These are phyloP conservation scores for Metopia argyrocephala DNA, from an alignment of 2,888 invertebrate genomes.

Conservation along the genomic window DNA sequence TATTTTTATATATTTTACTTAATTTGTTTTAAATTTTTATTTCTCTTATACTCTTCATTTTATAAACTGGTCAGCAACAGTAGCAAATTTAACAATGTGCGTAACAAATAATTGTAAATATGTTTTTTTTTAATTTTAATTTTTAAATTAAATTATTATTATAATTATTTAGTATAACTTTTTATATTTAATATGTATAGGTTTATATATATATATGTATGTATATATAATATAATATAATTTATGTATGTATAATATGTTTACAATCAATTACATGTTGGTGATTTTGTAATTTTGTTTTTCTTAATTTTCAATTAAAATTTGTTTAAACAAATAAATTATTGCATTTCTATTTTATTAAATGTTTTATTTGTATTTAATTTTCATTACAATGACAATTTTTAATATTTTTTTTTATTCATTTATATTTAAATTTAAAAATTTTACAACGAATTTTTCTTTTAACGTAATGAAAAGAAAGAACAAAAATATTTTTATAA, in stretches of 20 bases:
- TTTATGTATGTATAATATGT: slow-evolving; percentile 64
- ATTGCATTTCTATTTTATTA: slow-evolving; percentile 64
- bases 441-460: slow-evolving; percentile 72
- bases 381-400: slow-evolving; percentile 65
- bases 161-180: slow-evolving; percentile 66
- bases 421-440: slow-evolving; percentile 61
- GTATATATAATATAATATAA: slow-evolving; percentile 58
- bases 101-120: slow-evolving; percentile 79
- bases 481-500: slow-evolving; percentile 31
- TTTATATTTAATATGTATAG: slow-evolving; percentile 62
- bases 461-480: slow-evolving; percentile 38
- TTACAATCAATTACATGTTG: slow-evolving; percentile 60
- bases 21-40: slow-evolving; percentile 58
- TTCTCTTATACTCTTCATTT: slow-evolving; percentile 66
- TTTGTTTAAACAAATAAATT: slow-evolving; percentile 64
- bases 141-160: slow-evolving; percentile 61
- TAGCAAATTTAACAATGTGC: slow-evolving; percentile 79
- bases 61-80: slow-evolving; percentile 79
- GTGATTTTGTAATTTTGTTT: slow-evolving; percentile 57
- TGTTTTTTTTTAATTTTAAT: slow-evolving; percentile 66
- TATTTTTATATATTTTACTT: slow-evolving; percentile 81
- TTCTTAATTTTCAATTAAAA: slow-evolving; percentile 60
- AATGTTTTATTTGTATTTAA: slow-evolving; percentile 20
- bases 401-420: slow-evolving; percentile 17
- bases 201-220: slow-evolving; percentile 60